phyloP scores from a whole-genome alignment of 2,888 invertebrate species.

The Trichopria drosophilae region DNA sequence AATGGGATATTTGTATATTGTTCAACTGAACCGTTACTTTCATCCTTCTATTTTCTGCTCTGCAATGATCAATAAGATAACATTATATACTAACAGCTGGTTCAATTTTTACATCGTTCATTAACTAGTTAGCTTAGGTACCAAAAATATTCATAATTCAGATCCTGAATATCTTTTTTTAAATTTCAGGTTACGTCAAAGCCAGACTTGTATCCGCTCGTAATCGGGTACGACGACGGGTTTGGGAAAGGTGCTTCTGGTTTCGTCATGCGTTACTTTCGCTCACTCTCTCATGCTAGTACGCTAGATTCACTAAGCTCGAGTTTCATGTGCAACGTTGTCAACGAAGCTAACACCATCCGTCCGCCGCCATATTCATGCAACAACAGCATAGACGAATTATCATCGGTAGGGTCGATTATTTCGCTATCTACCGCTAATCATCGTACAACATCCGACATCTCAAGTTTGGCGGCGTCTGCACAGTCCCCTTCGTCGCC shows the following conservation, averaged over 20 bases:
- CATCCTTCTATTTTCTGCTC: too few species aligned
- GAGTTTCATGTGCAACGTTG: constrained; percentile 82
- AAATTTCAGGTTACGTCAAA: constrained; percentile 75
- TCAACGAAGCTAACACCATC: constrained; percentile 83
- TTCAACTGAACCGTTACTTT: too few species aligned
- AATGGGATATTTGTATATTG: too few species aligned
- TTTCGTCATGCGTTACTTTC: constrained; percentile 84
- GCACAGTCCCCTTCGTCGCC: constrained; percentile 75
- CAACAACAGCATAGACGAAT: constrained; percentile 73
- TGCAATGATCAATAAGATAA: too few species aligned
- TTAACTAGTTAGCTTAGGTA: constrained; percentile 1
- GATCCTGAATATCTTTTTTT: constrained; percentile 21
- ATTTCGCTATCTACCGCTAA: constrained; percentile 54
- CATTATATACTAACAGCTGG: too few species aligned
- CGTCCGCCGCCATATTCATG: constrained; percentile 84
- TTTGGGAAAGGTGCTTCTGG: constrained; percentile 72
- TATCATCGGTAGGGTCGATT: constrained; percentile 52
- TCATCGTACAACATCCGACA: constrained; percentile 67
- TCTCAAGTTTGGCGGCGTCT: constrained; percentile 71
- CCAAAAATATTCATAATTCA: background rate
- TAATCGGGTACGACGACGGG: constrained; percentile 74
- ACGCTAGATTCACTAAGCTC: constrained; percentile 85
- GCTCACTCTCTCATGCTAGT: constrained; percentile 81
- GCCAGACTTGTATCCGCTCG: constrained; percentile 82
- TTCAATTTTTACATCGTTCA: constrained; percentile 10